Base-by-base conservation (phyloP, 2,113 vertebrate species). In the Ovis canadensis region DNA sequence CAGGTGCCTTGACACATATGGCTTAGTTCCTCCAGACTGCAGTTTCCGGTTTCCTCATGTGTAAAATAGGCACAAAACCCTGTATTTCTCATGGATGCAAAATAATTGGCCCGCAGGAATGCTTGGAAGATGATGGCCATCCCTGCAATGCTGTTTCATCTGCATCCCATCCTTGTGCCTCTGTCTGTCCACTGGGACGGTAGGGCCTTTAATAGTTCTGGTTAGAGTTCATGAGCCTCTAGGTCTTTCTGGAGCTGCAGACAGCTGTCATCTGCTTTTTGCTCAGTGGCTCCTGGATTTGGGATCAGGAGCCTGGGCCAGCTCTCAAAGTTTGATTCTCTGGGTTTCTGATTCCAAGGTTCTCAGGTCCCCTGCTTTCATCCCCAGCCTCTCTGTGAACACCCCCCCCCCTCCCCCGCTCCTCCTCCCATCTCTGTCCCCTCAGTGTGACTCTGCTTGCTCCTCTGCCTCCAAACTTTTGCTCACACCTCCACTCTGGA, bases 281-380 rank as follows among this genome's bases (percentile, higher is more conserved):
- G 60, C 23, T 84, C 84, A 33, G 85, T 86, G 81, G 59, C 55
- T 97, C 60, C 67, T 81, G 83, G 88, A 80, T 91, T 91, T 94
- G 83, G 67, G 50, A 7, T 19, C 62, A 71, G 62, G 40, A 85
- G n/a, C 43, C 21, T 8, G 50, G 43, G 21, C 40, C 60, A 90
- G 80, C 54, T 81, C 74, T 54, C 55, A 29, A 21, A 82, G 80
- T 74, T 84, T 54, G 64, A 85, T 50, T 67, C 33, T 82, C 83
- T 71, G 82, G 36, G 1, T 55, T 40, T 87, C 57, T 80, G 87
- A 71, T 3, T 62, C 36, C 31, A 74, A 45, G 67, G 43, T 64
- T 80, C 55, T 19, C 19, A 83, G n/a, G 25, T 3, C 3, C 2
- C 16, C 23, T 4, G 36, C 14, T 78, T 78, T 92, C 43, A 40